Percentiles rank a stretch among this genome's conserved stretches.
These are phyloP conservation scores for Balaenoptera acutorostrata DNA, from an alignment of 2,113 vertebrate species.

Conservation along the genomic window DNA sequence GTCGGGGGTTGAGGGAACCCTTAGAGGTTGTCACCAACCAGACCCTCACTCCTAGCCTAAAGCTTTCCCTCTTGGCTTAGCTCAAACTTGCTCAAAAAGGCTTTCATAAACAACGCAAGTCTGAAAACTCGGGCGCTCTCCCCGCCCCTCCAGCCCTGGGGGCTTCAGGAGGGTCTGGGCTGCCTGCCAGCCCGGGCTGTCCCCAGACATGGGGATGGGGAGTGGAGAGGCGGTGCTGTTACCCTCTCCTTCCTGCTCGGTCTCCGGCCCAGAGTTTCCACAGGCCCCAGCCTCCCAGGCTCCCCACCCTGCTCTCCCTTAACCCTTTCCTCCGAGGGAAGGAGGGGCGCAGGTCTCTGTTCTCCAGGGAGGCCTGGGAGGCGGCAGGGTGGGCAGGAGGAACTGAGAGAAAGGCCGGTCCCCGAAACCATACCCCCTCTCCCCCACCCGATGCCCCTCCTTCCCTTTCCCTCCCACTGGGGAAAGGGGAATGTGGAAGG, in stretches of 20 bases:
- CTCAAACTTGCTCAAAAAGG: constrained; percentile 17
- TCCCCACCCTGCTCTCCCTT: constrained; percentile 40
- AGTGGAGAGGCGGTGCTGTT: neutral
- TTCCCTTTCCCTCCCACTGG: neutral
- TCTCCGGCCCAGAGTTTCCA: constrained; percentile 59
- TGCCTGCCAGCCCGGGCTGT: constrained; percentile 17
- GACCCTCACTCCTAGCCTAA: neutral
- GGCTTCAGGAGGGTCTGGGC: constrained; percentile 53
- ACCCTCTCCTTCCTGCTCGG: constrained; percentile 51
- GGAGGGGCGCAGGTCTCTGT: neutral
- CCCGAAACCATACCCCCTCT: neutral
- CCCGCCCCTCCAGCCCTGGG: constrained; percentile 13
- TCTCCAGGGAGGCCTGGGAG: neutral
- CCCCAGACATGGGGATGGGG: constrained; percentile 11
- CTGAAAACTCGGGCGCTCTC: constrained; percentile 2
- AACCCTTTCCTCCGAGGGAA: constrained; percentile 51
- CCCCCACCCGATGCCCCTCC: neutral
- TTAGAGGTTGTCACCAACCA: neutral
- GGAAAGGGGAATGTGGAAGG: constrained; percentile 40
- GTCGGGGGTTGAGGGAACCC: neutral
- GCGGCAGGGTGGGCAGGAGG: neutral
- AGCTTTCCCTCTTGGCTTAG: neutral
- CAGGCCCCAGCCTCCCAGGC: constrained; percentile 14
- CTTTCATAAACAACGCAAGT: constrained; percentile 19
- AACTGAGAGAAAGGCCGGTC: neutral